Evolutionary conservation across 1,140 invertebrate species (phyloP).

Genomic region (Homarus americanus): DNA sequence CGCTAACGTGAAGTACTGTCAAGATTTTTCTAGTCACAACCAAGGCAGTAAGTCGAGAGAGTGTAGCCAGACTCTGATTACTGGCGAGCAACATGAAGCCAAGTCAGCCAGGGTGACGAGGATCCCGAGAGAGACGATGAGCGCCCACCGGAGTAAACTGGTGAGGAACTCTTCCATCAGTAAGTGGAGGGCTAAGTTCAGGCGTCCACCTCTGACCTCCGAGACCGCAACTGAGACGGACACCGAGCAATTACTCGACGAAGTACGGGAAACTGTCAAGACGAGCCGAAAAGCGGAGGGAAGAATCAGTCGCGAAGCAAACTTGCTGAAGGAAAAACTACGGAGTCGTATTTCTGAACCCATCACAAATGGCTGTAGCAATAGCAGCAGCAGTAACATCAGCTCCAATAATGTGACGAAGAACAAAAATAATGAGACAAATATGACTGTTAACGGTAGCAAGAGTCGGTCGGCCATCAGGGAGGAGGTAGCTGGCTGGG

Average conservation of each 20-base stretch:
- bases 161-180: slow-evolving; percentile 64
- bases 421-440: slow-evolving; percentile 20
- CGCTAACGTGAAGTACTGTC: neutral
- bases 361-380: slow-evolving; percentile 21
- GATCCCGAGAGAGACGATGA: slow-evolving; percentile 55
- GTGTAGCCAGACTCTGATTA: neutral
- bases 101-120: slow-evolving; percentile 56
- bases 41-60: neutral
- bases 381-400: slow-evolving; percentile 21
- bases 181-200: slow-evolving; percentile 63
- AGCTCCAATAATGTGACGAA: slow-evolving; percentile 16
- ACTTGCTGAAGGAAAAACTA: neutral
- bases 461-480: neutral
- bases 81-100: slow-evolving; percentile 26
- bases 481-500: neutral
- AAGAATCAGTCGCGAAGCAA: neutral
- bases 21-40: slow-evolving; percentile 4
- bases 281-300: neutral
- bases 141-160: slow-evolving; percentile 53
- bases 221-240: slow-evolving; percentile 49
- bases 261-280: slow-evolving; percentile 25
- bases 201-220: slow-evolving; percentile 36
- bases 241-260: slow-evolving; percentile 63
- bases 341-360: neutral
- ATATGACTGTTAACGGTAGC: neutral